Evolutionary conservation across 2,113 vertebrate species (phyloP).

Genomic region (Charina bottae): DNA sequence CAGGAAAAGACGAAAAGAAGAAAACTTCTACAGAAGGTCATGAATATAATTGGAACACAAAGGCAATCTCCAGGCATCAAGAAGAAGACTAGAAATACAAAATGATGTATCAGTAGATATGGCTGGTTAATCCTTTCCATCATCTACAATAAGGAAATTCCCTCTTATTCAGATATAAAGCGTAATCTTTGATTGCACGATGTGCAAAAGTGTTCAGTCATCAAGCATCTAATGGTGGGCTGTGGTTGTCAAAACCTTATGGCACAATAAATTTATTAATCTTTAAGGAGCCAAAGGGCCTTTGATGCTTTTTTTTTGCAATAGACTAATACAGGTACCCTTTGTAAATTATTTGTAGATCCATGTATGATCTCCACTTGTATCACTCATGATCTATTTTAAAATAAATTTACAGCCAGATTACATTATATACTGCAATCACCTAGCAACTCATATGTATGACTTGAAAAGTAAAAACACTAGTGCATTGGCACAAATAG

Average conservation of each 20-base stretch:
- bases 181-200: no score
- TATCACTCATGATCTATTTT: not conserved
- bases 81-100: not conserved
- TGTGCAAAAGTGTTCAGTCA: no score
- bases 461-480: not conserved
- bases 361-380: not conserved
- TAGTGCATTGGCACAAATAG: not conserved
- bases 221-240: no score
- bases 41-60: not conserved
- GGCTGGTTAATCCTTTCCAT: no score
- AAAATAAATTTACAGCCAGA: not conserved
- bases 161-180: no score
- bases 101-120: not conserved
- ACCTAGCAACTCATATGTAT: not conserved
- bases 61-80: not conserved
- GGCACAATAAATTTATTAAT: no score
- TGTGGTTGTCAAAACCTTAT: no score
- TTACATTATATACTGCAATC: not conserved
- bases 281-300: no score
- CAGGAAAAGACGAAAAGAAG: not conserved
- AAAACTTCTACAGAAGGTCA: not conserved
- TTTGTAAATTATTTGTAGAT: no score
- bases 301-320: no score
- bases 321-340: no score
- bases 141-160: no score